Conservation (phyloP, 1,140 invertebrate genomes). For the Lasaia peninsularis region DNA sequence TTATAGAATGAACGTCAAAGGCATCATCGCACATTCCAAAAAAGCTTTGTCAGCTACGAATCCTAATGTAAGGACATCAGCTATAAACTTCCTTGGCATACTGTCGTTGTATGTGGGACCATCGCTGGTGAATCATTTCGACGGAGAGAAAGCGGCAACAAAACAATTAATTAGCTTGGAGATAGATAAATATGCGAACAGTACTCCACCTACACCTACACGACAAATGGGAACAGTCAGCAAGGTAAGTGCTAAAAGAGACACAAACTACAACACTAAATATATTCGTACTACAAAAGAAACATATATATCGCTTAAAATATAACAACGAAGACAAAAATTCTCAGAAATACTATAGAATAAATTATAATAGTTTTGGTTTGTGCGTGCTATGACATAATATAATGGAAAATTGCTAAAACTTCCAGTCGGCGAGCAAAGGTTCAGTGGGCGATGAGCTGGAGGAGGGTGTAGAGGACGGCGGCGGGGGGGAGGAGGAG, state of each 20-base stretch:
- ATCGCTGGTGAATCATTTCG: constrained; percentile 87
- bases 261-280: too few species aligned
- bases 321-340: too few species aligned
- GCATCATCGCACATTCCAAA: constrained; percentile 88
- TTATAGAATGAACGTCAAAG: constrained; percentile 86
- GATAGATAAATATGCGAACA: constrained; percentile 88
- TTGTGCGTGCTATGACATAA: too few species aligned
- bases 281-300: too few species aligned
- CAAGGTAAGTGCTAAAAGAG: constrained; percentile 51
- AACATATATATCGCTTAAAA: too few species aligned
- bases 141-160: constrained; percentile 91
- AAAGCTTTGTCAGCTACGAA: constrained; percentile 91
- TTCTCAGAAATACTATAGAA: too few species aligned
- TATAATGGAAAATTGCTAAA: too few species aligned
- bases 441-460: constrained; percentile 75
- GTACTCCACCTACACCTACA: constrained; percentile 83
- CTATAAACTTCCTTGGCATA: constrained; percentile 82
- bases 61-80: constrained; percentile 87
- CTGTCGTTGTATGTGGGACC: constrained; percentile 91
- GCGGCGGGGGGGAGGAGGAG: constrained; percentile 57
- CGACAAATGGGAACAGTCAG: constrained; percentile 72
- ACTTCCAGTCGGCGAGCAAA: constrained; percentile 68
- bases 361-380: too few species aligned
- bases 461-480: constrained; percentile 77
- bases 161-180: constrained; percentile 92